phyloP scores from a whole-genome alignment of 2,797 vertebrate genomes.

The Chelon labrosus region DNA sequence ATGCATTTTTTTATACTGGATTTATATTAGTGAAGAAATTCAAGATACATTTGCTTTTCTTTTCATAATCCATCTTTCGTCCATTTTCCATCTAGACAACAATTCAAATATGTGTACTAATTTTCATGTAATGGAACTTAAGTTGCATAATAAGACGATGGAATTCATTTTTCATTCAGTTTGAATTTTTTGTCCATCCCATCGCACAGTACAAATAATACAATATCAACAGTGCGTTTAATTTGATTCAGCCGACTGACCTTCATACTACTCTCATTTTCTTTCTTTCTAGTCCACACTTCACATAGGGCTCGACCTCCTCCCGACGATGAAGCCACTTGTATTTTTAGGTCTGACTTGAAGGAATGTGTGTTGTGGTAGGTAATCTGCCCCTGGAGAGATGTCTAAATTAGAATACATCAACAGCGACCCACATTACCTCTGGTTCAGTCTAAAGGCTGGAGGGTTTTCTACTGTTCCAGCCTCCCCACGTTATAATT shows the following conservation, averaged over 20 bases:
- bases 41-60: too few relatives aligned
- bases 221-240: conserved; percentile 22
- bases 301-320: conserved; percentile 51
- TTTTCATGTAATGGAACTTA: not conserved
- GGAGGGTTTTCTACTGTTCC: conserved; percentile 58
- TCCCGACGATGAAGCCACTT: conserved; percentile 47
- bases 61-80: too few relatives aligned
- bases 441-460: conserved; percentile 71
- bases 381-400: conserved; percentile 76
- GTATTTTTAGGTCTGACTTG: conserved; percentile 65
- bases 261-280: conserved; percentile 45
- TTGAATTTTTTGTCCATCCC: not conserved
- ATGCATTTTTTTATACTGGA: too few relatives aligned
- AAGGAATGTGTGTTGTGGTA: conserved; percentile 52
- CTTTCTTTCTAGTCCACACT: conserved; percentile 15
- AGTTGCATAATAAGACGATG: not conserved
- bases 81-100: too few relatives aligned
- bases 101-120: not conserved
- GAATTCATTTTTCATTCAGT: too few relatives aligned
- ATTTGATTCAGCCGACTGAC: conserved; percentile 32
- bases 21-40: too few relatives aligned
- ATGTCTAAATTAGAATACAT: conserved; percentile 79
- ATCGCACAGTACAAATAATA: not conserved
- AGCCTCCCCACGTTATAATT: conserved; percentile 42
- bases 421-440: conserved; percentile 78